Base-by-base conservation (phyloP, 35 echinoderm and acorn worm species). In the Hemicentrotus pulcherrimus region DNA sequence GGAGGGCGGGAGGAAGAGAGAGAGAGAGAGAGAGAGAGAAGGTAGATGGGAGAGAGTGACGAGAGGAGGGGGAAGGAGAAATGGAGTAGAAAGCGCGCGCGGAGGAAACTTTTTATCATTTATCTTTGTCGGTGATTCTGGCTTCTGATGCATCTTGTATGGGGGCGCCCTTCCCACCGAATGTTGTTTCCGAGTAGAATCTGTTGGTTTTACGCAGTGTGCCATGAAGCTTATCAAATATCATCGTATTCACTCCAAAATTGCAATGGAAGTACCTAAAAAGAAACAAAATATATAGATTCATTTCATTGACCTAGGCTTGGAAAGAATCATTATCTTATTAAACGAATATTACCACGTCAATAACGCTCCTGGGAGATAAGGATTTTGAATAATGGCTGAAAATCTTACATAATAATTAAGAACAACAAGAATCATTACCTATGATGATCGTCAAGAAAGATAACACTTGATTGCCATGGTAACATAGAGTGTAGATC, bases 171-270 rank as follows among this genome's bases (percentile, higher is more conserved):
- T n/a, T 24, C 65, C 65, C 65, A 6, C 65, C 65, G 22, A 78
- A 78, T 6, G 65, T 78, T n/a, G 65, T 78, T 78, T 78, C 65
- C 9, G 65, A 78, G 22, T 78, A 78, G 65, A 78, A 78, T 78
- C 65, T 78, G 22, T 78, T 0, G 22, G n/a, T 5, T 78, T 78
- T 78, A 28, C 22, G 19, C 65, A 78, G 24, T n/a, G 65, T 78
- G 65, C 65, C 22, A 24, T 78, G 65, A 78, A 78, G 65, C 24
- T 22, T 22, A 22, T 78, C 65, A 78, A 78, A 78, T n/a, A 78
- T n/a, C 65, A 78, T 78, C 65, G 65, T 78, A n/a, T 78, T 78
- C 24, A 78, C 65, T 78, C 65, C 65, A 24, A 78, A 78, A 78
- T 78, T 78, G n/a, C 65, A 78, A 78, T 78, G 65, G 19, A 78